Conservation (phyloP, 2,888 invertebrate species). For the Drosophila monieri region DNA sequence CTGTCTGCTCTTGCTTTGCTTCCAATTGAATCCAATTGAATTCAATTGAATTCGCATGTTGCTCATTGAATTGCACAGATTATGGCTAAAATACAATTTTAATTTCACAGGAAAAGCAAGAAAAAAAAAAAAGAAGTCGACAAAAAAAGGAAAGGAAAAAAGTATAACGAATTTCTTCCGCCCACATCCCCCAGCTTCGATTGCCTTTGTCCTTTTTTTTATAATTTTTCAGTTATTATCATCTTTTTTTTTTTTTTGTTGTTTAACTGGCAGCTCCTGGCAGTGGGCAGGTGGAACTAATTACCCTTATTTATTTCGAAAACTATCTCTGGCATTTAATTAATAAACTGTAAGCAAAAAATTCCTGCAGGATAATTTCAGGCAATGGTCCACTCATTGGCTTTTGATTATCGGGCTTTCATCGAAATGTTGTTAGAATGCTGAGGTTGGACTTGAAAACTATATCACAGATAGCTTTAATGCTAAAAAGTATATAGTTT, state of each 20-base stretch:
- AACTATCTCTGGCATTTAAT: conserved; percentile 1
- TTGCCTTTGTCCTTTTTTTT: background rate
- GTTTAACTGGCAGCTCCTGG: no score
- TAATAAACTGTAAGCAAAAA: background rate
- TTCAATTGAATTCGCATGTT: conserved; percentile 72
- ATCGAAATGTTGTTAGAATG: no score
- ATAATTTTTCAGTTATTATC: background rate
- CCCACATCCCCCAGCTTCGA: background rate
- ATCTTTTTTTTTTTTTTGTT: background rate
- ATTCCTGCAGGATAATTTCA: background rate
- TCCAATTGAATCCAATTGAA: conserved; percentile 72
- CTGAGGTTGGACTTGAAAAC: no score
- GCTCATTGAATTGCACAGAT: conserved; percentile 72
- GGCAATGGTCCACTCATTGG: background rate
- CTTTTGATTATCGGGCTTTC: background rate
- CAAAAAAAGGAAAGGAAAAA: background rate
- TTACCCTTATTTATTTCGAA: background rate
- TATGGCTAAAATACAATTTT: conserved; percentile 74
- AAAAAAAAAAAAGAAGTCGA: background rate
- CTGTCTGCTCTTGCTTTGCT: conserved; percentile 36
- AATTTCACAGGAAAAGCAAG: conserved; percentile 52
- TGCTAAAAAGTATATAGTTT: no score
- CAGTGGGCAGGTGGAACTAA: background rate
- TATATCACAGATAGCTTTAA: no score
- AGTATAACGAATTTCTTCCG: conserved; percentile 5